These are phyloP conservation scores for Coregonus ussuriensis DNA, from an alignment of 2,797 vertebrate genomes.

Conservation along the genomic window DNA sequence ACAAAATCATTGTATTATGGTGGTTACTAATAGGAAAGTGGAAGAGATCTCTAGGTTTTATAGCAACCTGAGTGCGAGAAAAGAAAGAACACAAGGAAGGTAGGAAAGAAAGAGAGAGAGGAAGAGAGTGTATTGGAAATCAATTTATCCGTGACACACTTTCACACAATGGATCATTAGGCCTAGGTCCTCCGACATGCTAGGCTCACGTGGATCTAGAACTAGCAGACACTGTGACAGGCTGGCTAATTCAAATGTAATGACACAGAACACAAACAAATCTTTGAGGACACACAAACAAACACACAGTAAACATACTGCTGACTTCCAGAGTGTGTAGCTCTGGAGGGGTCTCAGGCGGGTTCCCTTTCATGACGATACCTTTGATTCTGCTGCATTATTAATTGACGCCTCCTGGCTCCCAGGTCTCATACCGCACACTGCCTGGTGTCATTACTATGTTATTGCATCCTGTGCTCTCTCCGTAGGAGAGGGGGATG, in stretches of 20 bases:
- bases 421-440: conserved; percentile 50
- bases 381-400: conserved; percentile 59
- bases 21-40: conserved; percentile 36
- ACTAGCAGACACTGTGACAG: neutral
- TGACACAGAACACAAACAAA: conserved; percentile 21
- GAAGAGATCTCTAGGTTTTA: conserved; percentile 41
- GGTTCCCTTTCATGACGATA: conserved; percentile 27
- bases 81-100: no score
- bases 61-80: no score
- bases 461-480: conserved; percentile 56
- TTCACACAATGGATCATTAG: conserved; percentile 38
- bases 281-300: conserved; percentile 7
- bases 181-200: neutral
- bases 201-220: no score
- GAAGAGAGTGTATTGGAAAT: conserved; percentile 40
- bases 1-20: neutral
- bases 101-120: no score
- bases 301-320: neutral
- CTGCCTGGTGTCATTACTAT: conserved; percentile 57
- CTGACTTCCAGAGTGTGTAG: neutral
- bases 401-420: conserved; percentile 61
- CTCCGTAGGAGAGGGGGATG: neutral
- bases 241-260: conserved; percentile 19
- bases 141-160: conserved; percentile 56
- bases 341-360: conserved; percentile 15